Evolutionary conservation across 2,113 vertebrate genomes (phyloP).

Genomic region (Mobula hypostoma): DNA sequence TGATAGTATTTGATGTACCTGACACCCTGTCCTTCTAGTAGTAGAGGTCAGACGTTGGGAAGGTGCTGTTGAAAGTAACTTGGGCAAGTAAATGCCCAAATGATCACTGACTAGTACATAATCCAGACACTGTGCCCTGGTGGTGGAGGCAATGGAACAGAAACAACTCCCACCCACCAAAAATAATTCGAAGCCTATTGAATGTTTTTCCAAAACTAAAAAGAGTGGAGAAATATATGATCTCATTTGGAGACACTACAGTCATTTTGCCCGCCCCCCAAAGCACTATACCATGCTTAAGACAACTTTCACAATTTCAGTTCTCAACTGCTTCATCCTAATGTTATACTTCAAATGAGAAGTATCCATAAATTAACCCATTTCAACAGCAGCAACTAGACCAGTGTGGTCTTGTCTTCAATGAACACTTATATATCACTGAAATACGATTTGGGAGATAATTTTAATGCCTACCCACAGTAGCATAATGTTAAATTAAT

Average conservation of each 20-base stretch:
- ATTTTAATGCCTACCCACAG: no score
- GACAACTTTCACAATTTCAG: not conserved
- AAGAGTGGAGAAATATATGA: no score
- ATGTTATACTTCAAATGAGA: not conserved
- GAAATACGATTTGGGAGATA: not conserved
- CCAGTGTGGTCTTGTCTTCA: not conserved
- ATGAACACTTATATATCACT: not conserved
- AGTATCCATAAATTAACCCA: not conserved
- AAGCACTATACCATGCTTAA: not conserved
- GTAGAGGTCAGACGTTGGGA: no score
- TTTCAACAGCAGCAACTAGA: not conserved
- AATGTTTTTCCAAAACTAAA: not conserved
- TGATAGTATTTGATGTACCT: no score
- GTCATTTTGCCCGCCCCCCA: no score
- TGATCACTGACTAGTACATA: no score
- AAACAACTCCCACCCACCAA: not conserved
- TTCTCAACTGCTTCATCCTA: not conserved
- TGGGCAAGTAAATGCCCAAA: no score
- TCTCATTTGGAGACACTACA: no score
- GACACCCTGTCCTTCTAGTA: no score
- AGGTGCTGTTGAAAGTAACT: no score
- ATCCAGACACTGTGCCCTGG: no score
- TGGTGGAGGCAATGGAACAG: not conserved
- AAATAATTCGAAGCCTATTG: not conserved
- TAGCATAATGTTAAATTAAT: no score